Percentiles rank a stretch among this genome's conserved stretches.
Evolutionary conservation across 2,888 invertebrate genomes (phyloP).

Genomic region (Latheticus oryzae): DNA sequence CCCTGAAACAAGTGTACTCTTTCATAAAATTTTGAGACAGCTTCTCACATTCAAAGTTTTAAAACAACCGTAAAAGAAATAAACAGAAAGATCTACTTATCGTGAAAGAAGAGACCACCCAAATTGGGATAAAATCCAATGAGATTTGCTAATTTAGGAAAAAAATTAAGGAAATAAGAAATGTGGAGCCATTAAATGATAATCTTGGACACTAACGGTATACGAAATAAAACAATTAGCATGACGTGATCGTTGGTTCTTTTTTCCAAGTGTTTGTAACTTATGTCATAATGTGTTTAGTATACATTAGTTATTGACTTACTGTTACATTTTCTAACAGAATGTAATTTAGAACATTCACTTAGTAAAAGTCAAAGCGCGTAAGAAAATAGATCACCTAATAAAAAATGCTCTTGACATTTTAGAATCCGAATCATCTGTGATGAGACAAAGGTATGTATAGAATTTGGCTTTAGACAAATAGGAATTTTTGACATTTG

Average conservation of each 20-base stretch:
- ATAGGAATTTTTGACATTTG: slow-evolving; percentile 19
- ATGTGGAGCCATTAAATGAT: no score
- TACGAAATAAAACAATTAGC: no score
- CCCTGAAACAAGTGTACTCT: slow-evolving; percentile 1
- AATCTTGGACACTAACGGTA: no score
- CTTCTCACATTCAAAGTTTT: slow-evolving; percentile 1
- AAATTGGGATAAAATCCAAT: not conserved
- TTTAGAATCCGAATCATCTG: slow-evolving; percentile 12
- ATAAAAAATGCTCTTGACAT: slow-evolving; percentile 21
- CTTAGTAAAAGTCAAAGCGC: no score
- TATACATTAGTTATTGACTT: no score
- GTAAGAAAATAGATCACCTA: no score
- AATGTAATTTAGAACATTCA: no score
- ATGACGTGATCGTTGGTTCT: no score
- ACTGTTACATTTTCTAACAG: no score
- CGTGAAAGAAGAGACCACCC: slow-evolving; percentile 5
- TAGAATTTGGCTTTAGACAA: not conserved
- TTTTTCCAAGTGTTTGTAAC: no score
- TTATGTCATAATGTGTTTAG: no score
- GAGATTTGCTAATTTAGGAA: slow-evolving; percentile 5
- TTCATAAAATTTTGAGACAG: slow-evolving; percentile 1
- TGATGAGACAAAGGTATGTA: slow-evolving; percentile 25
- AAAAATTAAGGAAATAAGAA: slow-evolving; percentile 4
- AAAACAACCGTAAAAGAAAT: not conserved
- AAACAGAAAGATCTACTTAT: slow-evolving; percentile 8